Conservation (phyloP, 2,113 vertebrate species). For the Ammodytes dubius region DNA sequence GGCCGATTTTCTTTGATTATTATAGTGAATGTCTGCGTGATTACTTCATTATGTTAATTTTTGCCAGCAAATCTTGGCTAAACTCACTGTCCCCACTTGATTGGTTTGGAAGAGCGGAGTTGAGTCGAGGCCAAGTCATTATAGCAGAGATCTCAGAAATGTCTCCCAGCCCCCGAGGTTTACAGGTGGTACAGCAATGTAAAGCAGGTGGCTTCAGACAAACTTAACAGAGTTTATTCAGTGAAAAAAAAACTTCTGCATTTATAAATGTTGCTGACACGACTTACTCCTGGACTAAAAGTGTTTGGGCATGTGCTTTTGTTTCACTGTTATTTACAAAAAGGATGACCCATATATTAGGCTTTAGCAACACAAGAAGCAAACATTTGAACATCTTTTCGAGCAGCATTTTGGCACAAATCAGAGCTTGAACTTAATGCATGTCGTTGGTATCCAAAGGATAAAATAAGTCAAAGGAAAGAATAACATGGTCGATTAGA, state of each 20-base stretch:
- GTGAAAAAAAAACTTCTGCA: conserved; percentile 6
- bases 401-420: neutral
- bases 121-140: conserved; percentile 64
- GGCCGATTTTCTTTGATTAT: neutral
- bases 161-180: conserved; percentile 24
- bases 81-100: conserved; percentile 35
- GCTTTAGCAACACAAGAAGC: neutral
- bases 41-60: conserved; percentile 37
- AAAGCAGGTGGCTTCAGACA: neutral
- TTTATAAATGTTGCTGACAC: neutral
- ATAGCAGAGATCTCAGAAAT: conserved; percentile 45
- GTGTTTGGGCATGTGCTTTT: neutral
- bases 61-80: conserved; percentile 39
- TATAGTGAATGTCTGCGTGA: conserved; percentile 33
- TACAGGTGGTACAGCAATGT: conserved; percentile 51
- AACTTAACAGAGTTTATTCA: conserved; percentile 18
- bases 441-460: neutral
- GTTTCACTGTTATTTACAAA: neutral
- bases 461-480: neutral
- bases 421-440: neutral
- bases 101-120: conserved; percentile 58
- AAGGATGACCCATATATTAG: neutral
- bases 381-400: neutral
- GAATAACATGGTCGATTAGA: neutral
- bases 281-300: neutral